Conservation (phyloP, 1,140 invertebrate genomes). For the Penaeus japonicus region DNA sequence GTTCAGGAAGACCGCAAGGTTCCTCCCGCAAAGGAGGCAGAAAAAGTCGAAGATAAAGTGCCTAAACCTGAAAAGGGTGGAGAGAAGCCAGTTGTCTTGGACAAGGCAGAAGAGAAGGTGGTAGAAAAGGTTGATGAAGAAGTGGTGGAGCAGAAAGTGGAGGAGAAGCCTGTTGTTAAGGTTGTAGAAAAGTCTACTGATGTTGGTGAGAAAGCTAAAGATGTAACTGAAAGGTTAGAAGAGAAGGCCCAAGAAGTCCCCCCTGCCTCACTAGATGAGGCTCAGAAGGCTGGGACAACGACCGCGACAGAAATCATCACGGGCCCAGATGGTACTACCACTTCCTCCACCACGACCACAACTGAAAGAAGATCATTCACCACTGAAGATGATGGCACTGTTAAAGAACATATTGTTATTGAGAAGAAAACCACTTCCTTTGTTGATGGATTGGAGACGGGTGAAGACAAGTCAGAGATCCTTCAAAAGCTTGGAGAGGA, state of each 20-base stretch:
- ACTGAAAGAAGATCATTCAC: conserved; percentile 46
- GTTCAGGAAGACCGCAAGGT: background rate
- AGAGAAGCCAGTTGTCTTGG: conserved; percentile 61
- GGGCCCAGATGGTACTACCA: conserved; percentile 28
- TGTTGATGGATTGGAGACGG: conserved; percentile 14
- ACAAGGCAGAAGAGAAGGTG: conserved; percentile 40
- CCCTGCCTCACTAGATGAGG: conserved; percentile 24
- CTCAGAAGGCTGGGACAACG: conserved; percentile 38
- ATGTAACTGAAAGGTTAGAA: background rate
- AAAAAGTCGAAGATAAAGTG: conserved; percentile 13
- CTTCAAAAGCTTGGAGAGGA: conserved; percentile 57
- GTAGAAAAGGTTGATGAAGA: conserved; percentile 21
- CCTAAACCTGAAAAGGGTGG: conserved; percentile 55
- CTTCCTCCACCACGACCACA: conserved; percentile 31
- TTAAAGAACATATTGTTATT: conserved; percentile 55
- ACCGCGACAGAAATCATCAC: conserved; percentile 46
- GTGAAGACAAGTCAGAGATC: conserved; percentile 50
- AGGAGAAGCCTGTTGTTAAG: conserved; percentile 37
- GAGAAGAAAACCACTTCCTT: conserved; percentile 31
- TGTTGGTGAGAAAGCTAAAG: conserved; percentile 1
- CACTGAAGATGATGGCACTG: conserved; percentile 49
- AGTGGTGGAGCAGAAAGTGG: conserved; percentile 50
- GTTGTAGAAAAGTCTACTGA: conserved; percentile 40
- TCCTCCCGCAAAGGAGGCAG: background rate
- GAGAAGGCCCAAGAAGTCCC: conserved; percentile 13